Evolutionary conservation across 2,797 vertebrate species (phyloP).

Genomic region (Poecilia wingei): DNA sequence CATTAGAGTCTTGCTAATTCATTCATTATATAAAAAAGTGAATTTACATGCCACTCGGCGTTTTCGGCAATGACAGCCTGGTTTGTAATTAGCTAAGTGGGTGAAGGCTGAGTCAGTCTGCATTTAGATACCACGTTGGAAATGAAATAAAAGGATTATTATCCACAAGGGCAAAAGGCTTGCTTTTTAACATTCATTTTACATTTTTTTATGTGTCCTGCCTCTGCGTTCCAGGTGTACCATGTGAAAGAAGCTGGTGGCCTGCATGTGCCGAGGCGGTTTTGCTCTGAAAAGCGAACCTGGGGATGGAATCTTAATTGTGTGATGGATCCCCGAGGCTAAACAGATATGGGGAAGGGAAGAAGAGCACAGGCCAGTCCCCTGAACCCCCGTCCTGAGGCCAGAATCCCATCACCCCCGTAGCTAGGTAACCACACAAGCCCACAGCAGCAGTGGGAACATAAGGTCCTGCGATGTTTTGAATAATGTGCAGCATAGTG

Average conservation of each 20-base stretch:
- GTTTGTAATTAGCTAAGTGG: neutral
- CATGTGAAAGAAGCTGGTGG: neutral
- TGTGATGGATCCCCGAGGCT: neutral
- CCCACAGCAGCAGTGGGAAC: neutral
- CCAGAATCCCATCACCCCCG: no score
- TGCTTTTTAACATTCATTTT: neutral
- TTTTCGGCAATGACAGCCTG: neutral
- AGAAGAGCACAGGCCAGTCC: neutral
- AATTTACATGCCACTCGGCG: neutral
- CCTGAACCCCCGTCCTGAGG: neutral
- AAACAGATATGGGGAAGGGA: neutral
- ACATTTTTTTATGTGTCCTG: neutral
- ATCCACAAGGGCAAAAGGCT: neutral
- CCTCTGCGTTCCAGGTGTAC: neutral
- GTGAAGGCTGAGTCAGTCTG: neutral
- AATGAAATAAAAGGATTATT: neutral
- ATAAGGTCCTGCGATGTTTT: no score
- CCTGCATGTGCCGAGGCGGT: neutral
- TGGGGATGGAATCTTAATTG: slow-evolving; percentile 1
- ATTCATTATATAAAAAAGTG: neutral
- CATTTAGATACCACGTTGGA: neutral
- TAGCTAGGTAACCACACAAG: no score
- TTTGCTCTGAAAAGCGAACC: neutral
- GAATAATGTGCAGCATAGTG: neutral
- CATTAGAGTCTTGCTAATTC: neutral